These are phyloP conservation scores for Epiblema foenella DNA, from an alignment of 2,888 invertebrate species.

Conservation along the genomic window DNA sequence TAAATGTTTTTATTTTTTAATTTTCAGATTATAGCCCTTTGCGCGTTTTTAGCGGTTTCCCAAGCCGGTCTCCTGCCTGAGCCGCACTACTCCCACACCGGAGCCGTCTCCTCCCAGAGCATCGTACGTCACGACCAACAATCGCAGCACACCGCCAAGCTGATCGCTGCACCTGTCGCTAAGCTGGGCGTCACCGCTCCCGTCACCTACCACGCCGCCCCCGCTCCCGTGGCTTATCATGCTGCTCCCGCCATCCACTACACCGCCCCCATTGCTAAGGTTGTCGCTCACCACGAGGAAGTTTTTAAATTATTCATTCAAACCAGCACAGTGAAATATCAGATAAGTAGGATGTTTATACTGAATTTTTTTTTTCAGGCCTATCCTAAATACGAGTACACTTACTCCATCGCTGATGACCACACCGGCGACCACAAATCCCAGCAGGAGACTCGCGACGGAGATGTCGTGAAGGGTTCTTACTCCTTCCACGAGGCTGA, in stretches of 20 bases:
- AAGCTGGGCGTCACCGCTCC: conserved; percentile 52
- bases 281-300: conserved; percentile 48
- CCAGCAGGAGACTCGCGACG: conserved; percentile 69
- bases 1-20: background rate
- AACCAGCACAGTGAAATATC: no score
- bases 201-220: conserved; percentile 48
- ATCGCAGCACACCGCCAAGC: conserved; percentile 50
- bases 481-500: conserved; percentile 72
- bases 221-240: conserved; percentile 52
- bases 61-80: conserved; percentile 59
- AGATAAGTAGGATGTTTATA: background rate
- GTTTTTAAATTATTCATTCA: background rate
- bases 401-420: conserved; percentile 72
- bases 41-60: conserved; percentile 57
- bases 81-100: conserved; percentile 66
- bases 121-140: conserved; percentile 69
- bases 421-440: conserved; percentile 74
- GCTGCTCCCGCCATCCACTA: conserved; percentile 52
- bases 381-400: conserved; percentile 61
- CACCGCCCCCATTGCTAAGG: conserved; percentile 50
- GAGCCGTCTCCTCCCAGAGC: conserved; percentile 68
- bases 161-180: conserved; percentile 54
- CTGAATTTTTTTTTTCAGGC: conserved; percentile 41
- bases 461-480: conserved; percentile 69
- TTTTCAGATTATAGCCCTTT: conserved; percentile 55